phyloP scores from a whole-genome alignment of 2,888 invertebrate species.

The Clepsis dumicolana region DNA sequence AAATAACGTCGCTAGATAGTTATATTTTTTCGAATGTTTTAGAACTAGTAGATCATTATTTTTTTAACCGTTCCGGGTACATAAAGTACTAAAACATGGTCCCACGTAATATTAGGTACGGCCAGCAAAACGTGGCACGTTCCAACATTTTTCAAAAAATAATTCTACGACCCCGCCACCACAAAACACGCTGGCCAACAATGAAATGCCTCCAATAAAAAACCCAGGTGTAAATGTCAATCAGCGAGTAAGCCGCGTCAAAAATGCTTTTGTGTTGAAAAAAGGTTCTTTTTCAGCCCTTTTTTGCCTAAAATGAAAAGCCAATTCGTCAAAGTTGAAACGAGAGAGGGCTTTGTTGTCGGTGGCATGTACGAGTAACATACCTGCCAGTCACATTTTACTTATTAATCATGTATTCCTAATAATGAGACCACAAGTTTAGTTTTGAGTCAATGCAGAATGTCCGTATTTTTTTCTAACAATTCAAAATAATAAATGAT shows the following conservation, averaged over 20 bases:
- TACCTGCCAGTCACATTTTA: constrained; percentile 25
- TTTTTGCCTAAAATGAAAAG: constrained; percentile 45
- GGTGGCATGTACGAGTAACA: constrained; percentile 30
- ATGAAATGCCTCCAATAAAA: constrained; percentile 44
- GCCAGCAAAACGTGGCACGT: neutral
- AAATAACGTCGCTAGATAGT: too few relatives aligned
- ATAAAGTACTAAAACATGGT: too few relatives aligned
- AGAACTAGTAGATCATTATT: too few relatives aligned
- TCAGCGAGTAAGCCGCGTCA: constrained; percentile 47
- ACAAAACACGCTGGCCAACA: constrained; percentile 24
- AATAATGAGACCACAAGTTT: constrained; percentile 6
- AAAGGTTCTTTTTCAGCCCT: constrained; percentile 43
- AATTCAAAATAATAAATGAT: too few relatives aligned
- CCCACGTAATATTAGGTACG: neutral
- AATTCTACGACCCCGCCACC: neutral
- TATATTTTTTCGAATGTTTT: too few relatives aligned
- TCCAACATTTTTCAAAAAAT: neutral
- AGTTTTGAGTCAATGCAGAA: neutral
- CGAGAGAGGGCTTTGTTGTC: constrained; percentile 43
- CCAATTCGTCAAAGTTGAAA: constrained; percentile 51
- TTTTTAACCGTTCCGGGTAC: too few relatives aligned
- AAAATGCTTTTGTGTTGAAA: constrained; percentile 52
- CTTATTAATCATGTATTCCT: constrained; percentile 19
- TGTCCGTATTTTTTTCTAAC: neutral
- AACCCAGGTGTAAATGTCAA: constrained; percentile 50